These are phyloP conservation scores for Elanoides forficatus DNA, from an alignment of 2,113 vertebrate genomes.

Conservation along the genomic window DNA sequence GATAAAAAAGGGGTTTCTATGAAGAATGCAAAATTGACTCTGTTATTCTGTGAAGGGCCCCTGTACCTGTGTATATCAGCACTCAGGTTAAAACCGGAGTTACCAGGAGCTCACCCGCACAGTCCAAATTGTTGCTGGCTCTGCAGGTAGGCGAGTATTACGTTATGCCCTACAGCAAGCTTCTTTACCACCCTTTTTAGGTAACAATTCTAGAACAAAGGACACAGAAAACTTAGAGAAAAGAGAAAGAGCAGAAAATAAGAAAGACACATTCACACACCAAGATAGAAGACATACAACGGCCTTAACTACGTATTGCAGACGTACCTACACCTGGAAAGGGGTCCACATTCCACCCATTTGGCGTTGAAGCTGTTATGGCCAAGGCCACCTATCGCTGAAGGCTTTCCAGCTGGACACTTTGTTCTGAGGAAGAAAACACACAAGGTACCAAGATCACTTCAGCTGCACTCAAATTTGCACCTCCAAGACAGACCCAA, in stretches of 20 bases:
- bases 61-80: accelerated
- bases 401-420: not conserved
- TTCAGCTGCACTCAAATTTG: slow-evolving; percentile 38
- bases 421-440: not conserved
- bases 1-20: not conserved
- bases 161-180: not conserved
- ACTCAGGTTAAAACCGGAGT: accelerated
- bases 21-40: not conserved
- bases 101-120: not conserved
- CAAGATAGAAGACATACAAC: not conserved
- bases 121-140: not conserved
- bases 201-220: not conserved
- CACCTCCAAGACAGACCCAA: slow-evolving; percentile 15
- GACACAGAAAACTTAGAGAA: not conserved
- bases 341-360: too few species aligned
- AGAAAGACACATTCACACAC: not conserved
- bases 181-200: too few species aligned
- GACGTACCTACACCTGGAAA: not conserved
- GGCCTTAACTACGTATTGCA: not conserved
- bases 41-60: too few species aligned
- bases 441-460: not conserved
- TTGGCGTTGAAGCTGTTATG: accelerated
- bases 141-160: not conserved
- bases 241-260: not conserved
- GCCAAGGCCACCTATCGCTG: not conserved